A percentile compares a stretch with the other conserved stretches of the same genome.
Conservation (phyloP, 2,797 vertebrate genomes). For the Leptodactylus fallax region DNA sequence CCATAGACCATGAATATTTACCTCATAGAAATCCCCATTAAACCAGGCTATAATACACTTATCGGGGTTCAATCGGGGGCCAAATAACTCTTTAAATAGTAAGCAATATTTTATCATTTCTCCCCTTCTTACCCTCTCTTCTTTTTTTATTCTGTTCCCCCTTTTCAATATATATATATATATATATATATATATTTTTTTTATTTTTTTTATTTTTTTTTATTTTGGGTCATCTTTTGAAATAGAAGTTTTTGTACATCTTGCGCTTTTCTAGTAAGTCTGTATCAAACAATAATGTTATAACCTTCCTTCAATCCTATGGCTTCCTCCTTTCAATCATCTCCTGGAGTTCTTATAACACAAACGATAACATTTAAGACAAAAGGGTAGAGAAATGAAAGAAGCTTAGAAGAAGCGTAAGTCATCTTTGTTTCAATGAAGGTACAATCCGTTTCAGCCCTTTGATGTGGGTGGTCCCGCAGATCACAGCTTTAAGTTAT, state of each 20-base stretch:
- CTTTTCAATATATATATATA: not conserved
- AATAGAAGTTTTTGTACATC: no score
- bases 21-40: no score
- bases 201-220: no score
- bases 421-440: slow-evolving; percentile 44
- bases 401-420: slow-evolving; percentile 3
- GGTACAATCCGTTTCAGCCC: slow-evolving; percentile 16
- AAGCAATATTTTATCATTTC: no score
- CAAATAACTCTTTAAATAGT: no score
- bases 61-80: no score
- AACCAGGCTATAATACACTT: no score
- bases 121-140: no score
- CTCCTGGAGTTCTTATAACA: not conserved
- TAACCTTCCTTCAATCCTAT: not conserved
- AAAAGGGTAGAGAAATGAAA: slow-evolving; percentile 28
- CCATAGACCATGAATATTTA: no score
- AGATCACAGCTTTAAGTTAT: slow-evolving; percentile 37
- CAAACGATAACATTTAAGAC: slow-evolving; percentile 22
- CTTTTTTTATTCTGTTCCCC: no score
- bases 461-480: slow-evolving; percentile 55
- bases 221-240: no score
- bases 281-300: not conserved
- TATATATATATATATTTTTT: no score
- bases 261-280: not conserved
- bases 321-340: not conserved